Evolutionary conservation across 2,888 invertebrate genomes (phyloP), one percentile per base, ranked within the genome.

Genomic region (Lasioglossum marginatum): DNA sequence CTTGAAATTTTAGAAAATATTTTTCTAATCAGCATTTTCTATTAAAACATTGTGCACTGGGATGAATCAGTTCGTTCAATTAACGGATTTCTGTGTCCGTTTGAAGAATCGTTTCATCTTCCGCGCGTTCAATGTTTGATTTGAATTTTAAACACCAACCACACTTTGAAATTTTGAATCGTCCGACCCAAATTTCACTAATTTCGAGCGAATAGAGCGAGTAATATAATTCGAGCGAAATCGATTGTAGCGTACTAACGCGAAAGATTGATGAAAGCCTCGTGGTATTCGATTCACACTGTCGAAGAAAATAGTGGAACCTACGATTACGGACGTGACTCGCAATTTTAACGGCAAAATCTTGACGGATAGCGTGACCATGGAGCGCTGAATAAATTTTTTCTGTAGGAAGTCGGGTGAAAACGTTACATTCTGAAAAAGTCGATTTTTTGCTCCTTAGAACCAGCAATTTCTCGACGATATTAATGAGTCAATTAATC

Each of bases 381-480:
- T 63, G 31, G 31, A 37, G 34, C 45, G 45, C 23, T 37, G 37
- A 68, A 68, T 10, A 68, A 68, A 68, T 68, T 68, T 68, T 37
- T 68, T 68, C 4, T 34, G 34, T 37, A 68, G 68, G 68, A 68
- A 68, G 68, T 10, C 10, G 4, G 68, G 34, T 63, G 43, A 45
- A 77, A 40, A 45, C 66, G 77, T 77, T 77, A 63, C 45, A 45
- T 43, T 34, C 66, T 66, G 66, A 66, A 68, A 77, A 77, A 66
- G 23, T 45, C 14, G 45, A 77, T 63, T 66, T 77, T 66, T 45
- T 43, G 31, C 37, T 23, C n/a, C 23, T 23, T 10, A 68, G 37
- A 68, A 19, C 0, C 31, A 63, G 68, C 37, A 37, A 68, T 68
- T 68, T 23, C 68, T 23, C 34, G 37, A 23, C 8, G 34, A 68